Percentiles rank a stretch among this genome's conserved stretches.
Conservation (phyloP, 2,888 invertebrate species). For the Eristalinus sepulchralis region DNA sequence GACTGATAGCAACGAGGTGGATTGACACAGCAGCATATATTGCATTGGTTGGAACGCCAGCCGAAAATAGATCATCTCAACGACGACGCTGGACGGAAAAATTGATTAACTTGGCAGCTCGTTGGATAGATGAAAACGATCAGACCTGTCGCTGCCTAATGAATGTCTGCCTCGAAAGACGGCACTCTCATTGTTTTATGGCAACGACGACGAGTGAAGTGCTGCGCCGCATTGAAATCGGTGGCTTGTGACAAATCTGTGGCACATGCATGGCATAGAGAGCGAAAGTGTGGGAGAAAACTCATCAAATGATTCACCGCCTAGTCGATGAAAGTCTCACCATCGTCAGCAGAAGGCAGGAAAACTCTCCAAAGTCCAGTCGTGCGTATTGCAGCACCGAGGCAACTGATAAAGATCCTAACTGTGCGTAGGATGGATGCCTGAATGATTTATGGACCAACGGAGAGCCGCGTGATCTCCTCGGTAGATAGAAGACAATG, state of each 20-base stretch:
- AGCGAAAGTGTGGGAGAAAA: background rate
- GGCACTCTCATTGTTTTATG: background rate
- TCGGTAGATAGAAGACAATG: background rate
- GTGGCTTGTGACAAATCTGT: background rate
- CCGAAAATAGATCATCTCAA: background rate
- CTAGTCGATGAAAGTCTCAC: background rate
- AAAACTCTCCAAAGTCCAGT: no score
- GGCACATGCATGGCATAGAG: background rate
- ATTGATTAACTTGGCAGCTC: background rate
- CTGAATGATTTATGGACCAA: background rate
- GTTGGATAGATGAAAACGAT: background rate
- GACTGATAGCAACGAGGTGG: background rate
- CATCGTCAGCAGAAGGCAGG: no score
- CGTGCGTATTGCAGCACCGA: no score
- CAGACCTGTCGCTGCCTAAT: background rate
- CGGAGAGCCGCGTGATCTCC: background rate
- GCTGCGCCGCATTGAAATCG: background rate
- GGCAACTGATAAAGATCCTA: background rate
- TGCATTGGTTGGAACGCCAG: background rate
- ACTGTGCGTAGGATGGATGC: background rate
- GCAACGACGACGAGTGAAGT: background rate
- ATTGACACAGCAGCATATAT: slow-evolving; percentile 2
- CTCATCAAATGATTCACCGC: background rate
- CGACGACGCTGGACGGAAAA: background rate
- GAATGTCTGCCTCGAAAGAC: background rate